phyloP scores from a whole-genome alignment of 2,888 invertebrate genomes.

The Eudemis profundana region DNA sequence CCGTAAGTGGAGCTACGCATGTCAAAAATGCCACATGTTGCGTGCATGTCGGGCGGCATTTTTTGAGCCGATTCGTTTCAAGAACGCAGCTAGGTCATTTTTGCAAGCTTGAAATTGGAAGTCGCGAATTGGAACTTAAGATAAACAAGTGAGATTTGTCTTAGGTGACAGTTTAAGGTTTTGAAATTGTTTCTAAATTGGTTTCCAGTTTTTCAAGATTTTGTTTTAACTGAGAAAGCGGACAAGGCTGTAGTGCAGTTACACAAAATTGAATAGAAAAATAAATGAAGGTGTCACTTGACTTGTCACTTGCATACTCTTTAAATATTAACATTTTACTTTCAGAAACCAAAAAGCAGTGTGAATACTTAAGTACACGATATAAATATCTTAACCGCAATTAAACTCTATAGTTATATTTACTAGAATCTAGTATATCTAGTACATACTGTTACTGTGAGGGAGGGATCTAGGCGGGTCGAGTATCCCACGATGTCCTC shows the following conservation, averaged over 20 bases:
- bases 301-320: no score
- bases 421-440: no score
- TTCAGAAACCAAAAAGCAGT: no score
- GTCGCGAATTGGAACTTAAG: background rate
- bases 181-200: background rate
- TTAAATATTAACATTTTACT: no score
- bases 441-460: no score
- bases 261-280: no score
- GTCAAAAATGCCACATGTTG: conserved; percentile 55
- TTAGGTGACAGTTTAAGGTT: conserved; percentile 4
- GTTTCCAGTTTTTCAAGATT: conserved; percentile 3
- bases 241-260: conserved; percentile 1
- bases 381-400: no score
- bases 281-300: no score
- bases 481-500: no score
- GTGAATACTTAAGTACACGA: no score
- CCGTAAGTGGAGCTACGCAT: conserved; percentile 57
- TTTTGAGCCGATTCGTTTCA: conserved; percentile 31
- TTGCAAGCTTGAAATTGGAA: background rate
- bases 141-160: background rate
- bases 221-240: background rate
- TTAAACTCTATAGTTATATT: no score
- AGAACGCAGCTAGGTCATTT: conserved; percentile 32
- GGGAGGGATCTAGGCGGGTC: no score
- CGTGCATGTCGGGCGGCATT: conserved; percentile 48